phyloP scores from a whole-genome alignment of 2,797 vertebrate genomes.

The Sciurus vulgaris region DNA sequence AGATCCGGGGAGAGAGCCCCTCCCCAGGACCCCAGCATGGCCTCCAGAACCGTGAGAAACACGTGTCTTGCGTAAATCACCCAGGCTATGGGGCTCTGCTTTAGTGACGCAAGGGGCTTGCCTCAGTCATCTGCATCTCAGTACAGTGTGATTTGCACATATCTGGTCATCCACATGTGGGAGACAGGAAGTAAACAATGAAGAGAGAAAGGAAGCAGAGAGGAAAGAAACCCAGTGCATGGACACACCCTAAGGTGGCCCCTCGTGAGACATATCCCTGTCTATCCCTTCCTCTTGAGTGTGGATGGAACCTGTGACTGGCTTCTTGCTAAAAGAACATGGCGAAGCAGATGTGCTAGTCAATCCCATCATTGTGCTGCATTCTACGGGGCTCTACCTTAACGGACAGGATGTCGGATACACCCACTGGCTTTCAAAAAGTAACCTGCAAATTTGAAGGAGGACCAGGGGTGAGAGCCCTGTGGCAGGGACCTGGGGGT shows the following conservation, averaged over 20 bases:
- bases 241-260: neutral
- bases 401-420: neutral
- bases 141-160: neutral
- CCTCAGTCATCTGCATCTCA: neutral
- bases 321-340: neutral
- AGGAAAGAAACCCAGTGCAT: neutral
- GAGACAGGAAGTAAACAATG: neutral
- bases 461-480: neutral
- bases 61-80: neutral
- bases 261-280: neutral
- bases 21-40: neutral
- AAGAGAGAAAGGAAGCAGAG: neutral
- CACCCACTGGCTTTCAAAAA: neutral
- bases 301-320: neutral
- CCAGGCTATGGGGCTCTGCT: neutral
- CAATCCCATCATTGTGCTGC: neutral
- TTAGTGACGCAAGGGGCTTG: neutral
- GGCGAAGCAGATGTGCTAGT: neutral
- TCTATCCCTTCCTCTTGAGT: neutral
- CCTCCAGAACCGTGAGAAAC: neutral
- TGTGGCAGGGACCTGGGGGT: neutral
- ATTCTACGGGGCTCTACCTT: neutral
- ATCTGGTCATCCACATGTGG: neutral
- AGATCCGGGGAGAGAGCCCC: neutral
- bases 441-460: neutral